Conservation (phyloP, 2,797 vertebrate species). For the Esox lucius region DNA sequence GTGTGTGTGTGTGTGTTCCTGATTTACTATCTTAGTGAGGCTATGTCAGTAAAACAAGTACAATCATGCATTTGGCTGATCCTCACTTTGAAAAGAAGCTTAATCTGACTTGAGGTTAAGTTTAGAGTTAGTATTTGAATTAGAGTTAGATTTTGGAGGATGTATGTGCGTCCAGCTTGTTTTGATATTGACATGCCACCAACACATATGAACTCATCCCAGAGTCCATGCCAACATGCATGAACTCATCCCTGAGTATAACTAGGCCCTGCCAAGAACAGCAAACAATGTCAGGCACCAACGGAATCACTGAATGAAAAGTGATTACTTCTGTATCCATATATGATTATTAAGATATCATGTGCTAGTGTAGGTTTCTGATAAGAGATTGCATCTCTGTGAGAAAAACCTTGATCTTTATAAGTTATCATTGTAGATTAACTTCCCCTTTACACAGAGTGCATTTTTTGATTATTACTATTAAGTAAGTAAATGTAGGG, state of each 20-base stretch:
- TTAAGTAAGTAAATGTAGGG: no score
- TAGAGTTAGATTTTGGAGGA: no score
- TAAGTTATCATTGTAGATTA: neutral
- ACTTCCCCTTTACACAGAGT: neutral
- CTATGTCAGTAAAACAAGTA: no score
- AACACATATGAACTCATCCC: no score
- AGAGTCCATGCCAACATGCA: conserved; percentile 25
- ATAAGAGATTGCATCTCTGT: neutral
- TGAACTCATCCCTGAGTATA: conserved; percentile 33
- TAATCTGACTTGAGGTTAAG: no score
- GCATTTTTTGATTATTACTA: neutral
- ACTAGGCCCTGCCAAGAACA: conserved; percentile 35
- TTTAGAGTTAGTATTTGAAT: no score
- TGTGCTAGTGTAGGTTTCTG: neutral
- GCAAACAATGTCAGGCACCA: conserved; percentile 16
- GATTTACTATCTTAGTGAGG: neutral
- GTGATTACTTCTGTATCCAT: neutral
- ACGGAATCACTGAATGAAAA: neutral
- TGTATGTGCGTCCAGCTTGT: no score
- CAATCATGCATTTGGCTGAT: neutral
- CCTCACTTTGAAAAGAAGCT: no score
- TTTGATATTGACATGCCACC: no score
- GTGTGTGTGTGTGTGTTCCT: conserved; percentile 11
- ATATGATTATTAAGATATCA: neutral
- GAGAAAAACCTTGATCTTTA: conserved; percentile 11